phyloP scores from a whole-genome alignment of 2,113 vertebrate genomes.

The Colaptes auratus region DNA sequence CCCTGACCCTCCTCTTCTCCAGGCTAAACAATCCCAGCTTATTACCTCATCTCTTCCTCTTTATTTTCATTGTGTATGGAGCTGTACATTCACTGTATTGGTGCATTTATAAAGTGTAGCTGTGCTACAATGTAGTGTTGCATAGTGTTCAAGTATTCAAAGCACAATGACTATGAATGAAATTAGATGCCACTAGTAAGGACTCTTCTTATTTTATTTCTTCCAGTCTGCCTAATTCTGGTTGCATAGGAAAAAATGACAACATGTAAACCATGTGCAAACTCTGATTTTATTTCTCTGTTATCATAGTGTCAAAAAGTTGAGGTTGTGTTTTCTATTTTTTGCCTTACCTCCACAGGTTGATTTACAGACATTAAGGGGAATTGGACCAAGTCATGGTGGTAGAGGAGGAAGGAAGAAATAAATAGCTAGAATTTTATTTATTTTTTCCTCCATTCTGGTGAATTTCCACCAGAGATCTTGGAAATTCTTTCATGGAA shows the following conservation, averaged over 20 bases:
- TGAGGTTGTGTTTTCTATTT: neutral
- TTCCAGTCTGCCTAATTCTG: neutral
- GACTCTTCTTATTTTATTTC: neutral
- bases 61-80: neutral
- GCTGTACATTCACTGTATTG: neutral
- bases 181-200: neutral
- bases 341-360: neutral
- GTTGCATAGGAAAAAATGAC: neutral
- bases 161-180: neutral
- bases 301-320: neutral
- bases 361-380: neutral
- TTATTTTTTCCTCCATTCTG: neutral
- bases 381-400: neutral
- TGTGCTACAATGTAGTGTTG: neutral
- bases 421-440: neutral
- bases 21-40: neutral
- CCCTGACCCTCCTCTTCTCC: too few relatives aligned
- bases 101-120: neutral
- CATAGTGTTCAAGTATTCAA: neutral
- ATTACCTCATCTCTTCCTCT: neutral
- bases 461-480: neutral
- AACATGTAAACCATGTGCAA: neutral
- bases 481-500: neutral
- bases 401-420: neutral
- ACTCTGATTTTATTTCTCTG: neutral